A percentile compares a stretch with the other conserved stretches of the same genome.
These are phyloP conservation scores for Hyaena hyaena DNA, from an alignment of 2,113 vertebrate species.

Conservation along the genomic window DNA sequence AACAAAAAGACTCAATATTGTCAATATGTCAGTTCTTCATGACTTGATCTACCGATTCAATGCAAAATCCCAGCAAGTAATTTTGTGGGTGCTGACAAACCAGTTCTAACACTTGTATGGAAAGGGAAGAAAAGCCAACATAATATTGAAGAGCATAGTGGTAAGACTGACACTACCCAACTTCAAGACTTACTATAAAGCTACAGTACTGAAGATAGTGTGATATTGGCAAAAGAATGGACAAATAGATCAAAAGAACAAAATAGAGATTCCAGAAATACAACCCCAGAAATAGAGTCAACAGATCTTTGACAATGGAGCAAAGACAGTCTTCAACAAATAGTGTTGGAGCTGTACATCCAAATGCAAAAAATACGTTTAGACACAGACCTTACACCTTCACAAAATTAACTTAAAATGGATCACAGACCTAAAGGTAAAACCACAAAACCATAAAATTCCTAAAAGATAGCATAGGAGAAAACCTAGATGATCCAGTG, in stretches of 20 bases:
- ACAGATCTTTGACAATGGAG: background rate
- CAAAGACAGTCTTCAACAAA: background rate
- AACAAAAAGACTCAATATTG: background rate
- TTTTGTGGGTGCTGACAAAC: background rate
- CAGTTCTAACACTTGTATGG: background rate
- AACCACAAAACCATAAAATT: background rate
- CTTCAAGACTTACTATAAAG: background rate
- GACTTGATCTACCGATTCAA: background rate
- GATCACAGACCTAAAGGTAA: background rate
- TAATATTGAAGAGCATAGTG: background rate
- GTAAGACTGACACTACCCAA: background rate
- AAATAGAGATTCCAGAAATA: background rate
- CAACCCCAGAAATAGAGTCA: background rate
- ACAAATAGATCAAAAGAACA: background rate
- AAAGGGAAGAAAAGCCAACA: background rate
- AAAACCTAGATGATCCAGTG: background rate
- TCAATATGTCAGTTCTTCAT: background rate
- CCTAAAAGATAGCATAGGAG: background rate
- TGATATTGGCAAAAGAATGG: background rate
- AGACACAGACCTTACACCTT: too few species aligned
- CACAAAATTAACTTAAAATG: background rate
- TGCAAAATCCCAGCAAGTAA: background rate
- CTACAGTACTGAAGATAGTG: background rate
- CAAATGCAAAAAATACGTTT: background rate
- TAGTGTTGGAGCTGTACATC: background rate